A percentile compares a stretch with the other conserved stretches of the same genome.
phyloP scores from a whole-genome alignment of 2,113 vertebrate genomes.

The Haplochromis burtoni region DNA sequence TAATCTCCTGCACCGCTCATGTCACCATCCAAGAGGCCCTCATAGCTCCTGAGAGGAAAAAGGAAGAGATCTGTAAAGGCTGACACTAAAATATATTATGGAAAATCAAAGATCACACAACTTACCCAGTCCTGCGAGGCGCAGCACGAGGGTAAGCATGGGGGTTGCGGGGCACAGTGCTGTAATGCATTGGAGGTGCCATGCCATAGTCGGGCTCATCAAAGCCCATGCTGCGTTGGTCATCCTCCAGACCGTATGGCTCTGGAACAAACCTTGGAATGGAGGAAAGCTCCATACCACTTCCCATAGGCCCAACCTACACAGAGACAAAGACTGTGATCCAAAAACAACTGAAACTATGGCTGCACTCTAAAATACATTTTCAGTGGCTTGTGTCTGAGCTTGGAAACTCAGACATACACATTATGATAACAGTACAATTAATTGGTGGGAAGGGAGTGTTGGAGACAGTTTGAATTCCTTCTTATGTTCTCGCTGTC shows the following conservation, averaged over 20 bases:
- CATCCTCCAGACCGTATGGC: conserved; percentile 87
- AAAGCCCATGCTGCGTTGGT: conserved; percentile 88
- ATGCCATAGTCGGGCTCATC: conserved; percentile 90
- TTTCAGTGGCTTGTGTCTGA: neutral
- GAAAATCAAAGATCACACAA: neutral
- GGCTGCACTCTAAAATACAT: neutral
- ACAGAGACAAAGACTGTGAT: neutral
- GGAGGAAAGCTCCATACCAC: conserved; percentile 80
- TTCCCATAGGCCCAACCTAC: conserved; percentile 85
- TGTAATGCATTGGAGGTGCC: conserved; percentile 77
- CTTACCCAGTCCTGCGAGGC: conserved; percentile 84
- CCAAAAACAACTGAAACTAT: neutral
- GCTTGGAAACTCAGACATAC: neutral
- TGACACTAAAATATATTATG: neutral
- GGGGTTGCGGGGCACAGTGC: conserved; percentile 77
- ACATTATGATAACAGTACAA: neutral
- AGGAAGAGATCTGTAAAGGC: neutral
- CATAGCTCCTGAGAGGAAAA: conserved; percentile 79
- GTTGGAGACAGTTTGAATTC: neutral
- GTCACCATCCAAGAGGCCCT: conserved; percentile 87
- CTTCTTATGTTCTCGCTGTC: neutral
- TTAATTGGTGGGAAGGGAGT: neutral
- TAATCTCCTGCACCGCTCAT: conserved; percentile 78
- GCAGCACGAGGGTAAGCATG: conserved; percentile 70
- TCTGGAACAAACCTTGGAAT: conserved; percentile 83